phyloP scores from a whole-genome alignment of 2,797 vertebrate genomes.

The Notoglanidium macrostoma region DNA sequence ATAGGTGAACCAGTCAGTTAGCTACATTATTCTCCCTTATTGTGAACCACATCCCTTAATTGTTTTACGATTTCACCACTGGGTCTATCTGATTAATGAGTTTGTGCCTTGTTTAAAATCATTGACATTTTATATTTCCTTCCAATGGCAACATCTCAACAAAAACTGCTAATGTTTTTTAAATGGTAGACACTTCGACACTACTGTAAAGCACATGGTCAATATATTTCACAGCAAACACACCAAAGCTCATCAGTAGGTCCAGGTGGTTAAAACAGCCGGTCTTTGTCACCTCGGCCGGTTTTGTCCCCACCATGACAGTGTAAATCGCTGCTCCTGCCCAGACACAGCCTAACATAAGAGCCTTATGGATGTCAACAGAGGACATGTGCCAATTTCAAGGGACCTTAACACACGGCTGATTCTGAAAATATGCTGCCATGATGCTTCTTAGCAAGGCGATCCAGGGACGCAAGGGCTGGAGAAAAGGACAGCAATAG shows the following conservation, averaged over 20 bases:
- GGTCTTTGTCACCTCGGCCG: conserved; percentile 74
- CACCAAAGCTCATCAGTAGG: conserved; percentile 57
- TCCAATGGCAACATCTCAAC: not conserved
- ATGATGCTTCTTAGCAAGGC: conserved; percentile 64
- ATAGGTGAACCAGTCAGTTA: not conserved
- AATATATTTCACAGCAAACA: conserved; percentile 20
- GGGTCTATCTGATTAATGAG: not conserved
- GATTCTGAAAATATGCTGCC: conserved; percentile 71
- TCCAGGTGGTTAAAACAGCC: conserved; percentile 60
- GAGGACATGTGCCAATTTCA: conserved; percentile 79
- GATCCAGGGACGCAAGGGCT: conserved; percentile 45
- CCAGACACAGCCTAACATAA: conserved; percentile 74
- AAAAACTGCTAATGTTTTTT: not conserved
- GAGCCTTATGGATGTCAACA: conserved; percentile 79
- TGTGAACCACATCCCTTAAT: not conserved
- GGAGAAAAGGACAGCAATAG: not conserved
- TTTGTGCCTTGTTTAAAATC: not conserved
- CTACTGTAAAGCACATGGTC: conserved; percentile 4
- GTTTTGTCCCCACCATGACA: conserved; percentile 77
- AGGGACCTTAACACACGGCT: conserved; percentile 70
- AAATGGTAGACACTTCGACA: not conserved
- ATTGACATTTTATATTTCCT: not conserved
- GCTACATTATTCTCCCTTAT: not conserved
- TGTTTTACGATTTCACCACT: not conserved
- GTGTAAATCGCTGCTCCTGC: conserved; percentile 70